Evolutionary conservation across 2,888 invertebrate genomes (phyloP).

Genomic region (Yponomeuta sedellus): DNA sequence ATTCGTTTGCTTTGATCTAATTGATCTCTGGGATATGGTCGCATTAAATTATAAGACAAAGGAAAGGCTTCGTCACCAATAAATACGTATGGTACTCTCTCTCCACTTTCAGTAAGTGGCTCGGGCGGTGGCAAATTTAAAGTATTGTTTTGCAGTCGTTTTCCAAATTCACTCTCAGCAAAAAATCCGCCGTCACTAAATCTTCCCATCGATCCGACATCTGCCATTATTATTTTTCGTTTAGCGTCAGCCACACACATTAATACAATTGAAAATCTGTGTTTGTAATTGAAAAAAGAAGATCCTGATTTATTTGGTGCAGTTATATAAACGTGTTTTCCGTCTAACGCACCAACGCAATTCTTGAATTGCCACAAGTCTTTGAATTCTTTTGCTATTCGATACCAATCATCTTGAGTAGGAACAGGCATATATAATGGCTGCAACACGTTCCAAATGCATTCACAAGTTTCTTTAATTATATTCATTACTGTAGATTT

Average conservation of each 20-base stretch:
- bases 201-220: conserved; percentile 15
- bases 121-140: conserved; percentile 24
- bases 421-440: conserved; percentile 1
- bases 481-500: conserved; percentile 7
- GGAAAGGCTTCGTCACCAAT: conserved; percentile 25
- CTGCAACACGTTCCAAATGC: conserved; percentile 9
- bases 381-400: conserved; percentile 11
- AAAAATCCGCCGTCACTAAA: conserved; percentile 10
- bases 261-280: conserved; percentile 12
- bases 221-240: conserved; percentile 10
- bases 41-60: conserved; percentile 25
- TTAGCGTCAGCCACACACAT: conserved; percentile 11
- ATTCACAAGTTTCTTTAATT: conserved; percentile 10
- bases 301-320: conserved; percentile 13
- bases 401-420: conserved; percentile 6
- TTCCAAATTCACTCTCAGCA: background rate
- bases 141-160: conserved; percentile 14
- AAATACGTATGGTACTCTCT: conserved; percentile 25
- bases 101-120: conserved; percentile 20
- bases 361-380: conserved; percentile 14
- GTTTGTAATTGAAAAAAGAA: conserved; percentile 9
- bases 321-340: conserved; percentile 11
- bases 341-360: conserved; percentile 13
- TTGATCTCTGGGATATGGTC: conserved; percentile 26
- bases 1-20: conserved; percentile 23